Base-by-base conservation (phyloP, 2,113 vertebrate species). In the Hiodon tergisus region DNA sequence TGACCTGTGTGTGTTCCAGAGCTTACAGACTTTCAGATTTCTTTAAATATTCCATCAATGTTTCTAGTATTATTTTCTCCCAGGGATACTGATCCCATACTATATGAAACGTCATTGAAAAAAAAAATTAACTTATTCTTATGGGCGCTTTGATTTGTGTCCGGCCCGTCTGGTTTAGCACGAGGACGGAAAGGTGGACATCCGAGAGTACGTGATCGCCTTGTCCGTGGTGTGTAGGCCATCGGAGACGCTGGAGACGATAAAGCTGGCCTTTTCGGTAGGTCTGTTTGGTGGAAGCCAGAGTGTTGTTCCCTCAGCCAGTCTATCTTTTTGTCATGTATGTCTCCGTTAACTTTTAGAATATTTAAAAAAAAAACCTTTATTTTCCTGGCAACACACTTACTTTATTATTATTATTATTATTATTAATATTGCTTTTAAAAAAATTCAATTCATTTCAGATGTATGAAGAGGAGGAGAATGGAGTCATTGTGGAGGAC, bases 221-320 rank as follows among this genome's bases (percentile, higher is more conserved):
- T 88, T 99, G 82, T 99, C 97, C 9, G 97, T 98, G 3, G 94
- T 98, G 63, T 98, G 95, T 88, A 94, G 93, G 82, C 96, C 97
- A 4, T 88, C 95, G 65, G 95, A 89, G 92, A 95, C 96, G 59
- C 89, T 97, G 90, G 94, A 96, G 82, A 99, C 97, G 10, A 91
- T 98, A 85, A 92, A 93, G 79, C 50, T 99, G 86, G 95, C 96
- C 13, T 98, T 98, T 87, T 89, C 92, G 94, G 97, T 90, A 90
- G 83, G 92, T 81, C 69, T 8, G 0, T 3, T 47, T 6, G 53
- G 31, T 31, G 31, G 31, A 31, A 31, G 31, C 31, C 31, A 31
- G 31, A 31, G 31, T 31, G 31, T 31, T 31, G 31, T 31, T 31
- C 0, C 31, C 31, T 31, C 31, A 31, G 31, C 31, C 31, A 2